A percentile compares a stretch with the other conserved stretches of the same genome.
phyloP scores from a whole-genome alignment of 2,113 vertebrate genomes.

The Epinephelus cyanopodus region DNA sequence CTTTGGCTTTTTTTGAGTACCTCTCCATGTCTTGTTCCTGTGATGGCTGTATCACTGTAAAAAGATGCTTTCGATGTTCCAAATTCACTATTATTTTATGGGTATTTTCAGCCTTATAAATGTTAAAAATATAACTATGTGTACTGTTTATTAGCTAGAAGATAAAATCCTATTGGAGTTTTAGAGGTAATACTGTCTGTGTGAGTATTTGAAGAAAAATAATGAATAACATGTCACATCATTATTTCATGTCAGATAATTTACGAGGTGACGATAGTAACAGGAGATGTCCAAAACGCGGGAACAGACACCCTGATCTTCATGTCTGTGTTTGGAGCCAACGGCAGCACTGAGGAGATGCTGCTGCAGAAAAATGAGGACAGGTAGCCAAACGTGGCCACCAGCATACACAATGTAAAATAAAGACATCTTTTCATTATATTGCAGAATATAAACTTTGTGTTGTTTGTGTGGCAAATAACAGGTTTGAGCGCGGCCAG shows the following conservation, averaged over 20 bases:
- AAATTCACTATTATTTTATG: not conserved
- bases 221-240: not conserved
- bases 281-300: constrained; percentile 90
- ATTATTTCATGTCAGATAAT: constrained; percentile 84
- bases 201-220: not conserved
- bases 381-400: constrained; percentile 82
- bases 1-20: not conserved
- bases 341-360: constrained; percentile 93
- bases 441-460: not conserved
- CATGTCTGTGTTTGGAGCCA: constrained; percentile 93
- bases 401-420: not conserved
- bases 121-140: not conserved
- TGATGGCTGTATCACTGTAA: not conserved
- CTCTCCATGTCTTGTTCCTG: not conserved
- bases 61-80: not conserved
- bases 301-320: constrained; percentile 92
- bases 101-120: not conserved
- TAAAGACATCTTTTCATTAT: not conserved
- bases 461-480: constrained; percentile 18
- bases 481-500: constrained; percentile 96
- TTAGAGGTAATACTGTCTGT: not conserved
- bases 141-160: not conserved
- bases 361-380: constrained; percentile 93
- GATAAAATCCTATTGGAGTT: not conserved
- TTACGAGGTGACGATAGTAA: constrained; percentile 91